Evolutionary conservation across 1,140 invertebrate genomes (phyloP).

Genomic region (Drosophila sproati): DNA sequence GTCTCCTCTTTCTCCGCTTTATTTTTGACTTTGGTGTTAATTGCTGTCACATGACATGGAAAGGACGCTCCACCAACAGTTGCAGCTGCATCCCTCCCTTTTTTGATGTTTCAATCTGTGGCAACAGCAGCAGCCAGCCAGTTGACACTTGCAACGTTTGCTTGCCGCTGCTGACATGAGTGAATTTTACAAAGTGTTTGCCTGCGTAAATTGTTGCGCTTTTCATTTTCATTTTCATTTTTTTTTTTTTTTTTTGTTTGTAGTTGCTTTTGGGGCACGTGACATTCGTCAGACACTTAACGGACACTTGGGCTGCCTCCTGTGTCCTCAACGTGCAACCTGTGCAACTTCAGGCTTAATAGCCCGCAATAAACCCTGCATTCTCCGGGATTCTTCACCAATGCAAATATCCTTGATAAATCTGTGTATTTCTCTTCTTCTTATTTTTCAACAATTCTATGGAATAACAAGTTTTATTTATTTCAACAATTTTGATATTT

Average conservation of each 20-base stretch:
- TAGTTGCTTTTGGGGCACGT: conserved; percentile 30
- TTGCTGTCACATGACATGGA: conserved; percentile 76
- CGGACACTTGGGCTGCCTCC: conserved; percentile 53
- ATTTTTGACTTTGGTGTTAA: conserved; percentile 73
- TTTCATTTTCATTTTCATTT: conserved; percentile 25
- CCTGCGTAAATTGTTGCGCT: conserved; percentile 62
- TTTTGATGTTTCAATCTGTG: conserved; percentile 75
- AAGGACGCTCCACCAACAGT: conserved; percentile 20
- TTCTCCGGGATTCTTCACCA: no score
- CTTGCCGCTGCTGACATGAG: conserved; percentile 57
- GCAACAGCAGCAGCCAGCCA: conserved; percentile 41
- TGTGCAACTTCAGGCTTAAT: not conserved
- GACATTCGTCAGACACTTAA: conserved; percentile 70
- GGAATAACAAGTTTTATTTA: no score
- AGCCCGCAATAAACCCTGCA: no score
- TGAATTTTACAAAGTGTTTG: conserved; percentile 76
- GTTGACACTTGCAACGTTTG: conserved; percentile 40
- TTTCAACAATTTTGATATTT: no score
- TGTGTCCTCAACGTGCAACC: not conserved
- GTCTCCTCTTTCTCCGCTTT: conserved; percentile 4
- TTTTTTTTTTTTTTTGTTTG: conserved; percentile 18
- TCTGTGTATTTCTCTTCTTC: no score
- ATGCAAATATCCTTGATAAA: no score
- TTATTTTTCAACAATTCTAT: no score
- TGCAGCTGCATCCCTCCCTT: not conserved